These are phyloP conservation scores for Pyrgilauda ruficollis DNA, from an alignment of 2,113 vertebrate species.

Conservation along the genomic window DNA sequence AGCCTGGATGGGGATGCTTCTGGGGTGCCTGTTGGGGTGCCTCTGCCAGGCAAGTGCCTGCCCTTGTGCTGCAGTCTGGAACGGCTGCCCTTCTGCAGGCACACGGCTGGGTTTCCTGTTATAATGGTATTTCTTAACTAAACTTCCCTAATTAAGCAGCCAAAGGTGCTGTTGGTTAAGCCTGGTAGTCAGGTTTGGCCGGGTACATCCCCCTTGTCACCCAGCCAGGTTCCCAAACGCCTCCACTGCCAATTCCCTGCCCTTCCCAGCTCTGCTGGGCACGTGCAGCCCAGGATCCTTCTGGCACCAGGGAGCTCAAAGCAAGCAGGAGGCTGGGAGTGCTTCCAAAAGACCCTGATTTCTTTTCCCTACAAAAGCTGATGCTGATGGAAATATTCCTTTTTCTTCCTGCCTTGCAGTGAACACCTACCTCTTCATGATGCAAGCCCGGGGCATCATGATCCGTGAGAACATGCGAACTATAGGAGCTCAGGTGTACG, in stretches of 20 bases:
- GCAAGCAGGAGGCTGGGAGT: background rate
- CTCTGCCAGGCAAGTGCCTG: background rate
- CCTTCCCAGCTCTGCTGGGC: background rate
- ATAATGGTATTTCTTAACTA: background rate
- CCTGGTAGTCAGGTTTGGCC: background rate
- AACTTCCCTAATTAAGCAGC: background rate
- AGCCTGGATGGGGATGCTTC: background rate
- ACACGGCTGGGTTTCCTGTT: background rate
- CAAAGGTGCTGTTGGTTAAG: background rate
- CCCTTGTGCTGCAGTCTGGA: background rate
- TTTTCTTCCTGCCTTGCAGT: conserved; percentile 72
- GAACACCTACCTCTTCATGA: conserved; percentile 99
- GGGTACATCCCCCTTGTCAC: background rate
- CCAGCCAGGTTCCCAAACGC: background rate
- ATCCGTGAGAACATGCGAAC: conserved; percentile 91
- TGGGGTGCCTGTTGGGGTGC: background rate
- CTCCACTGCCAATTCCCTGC: background rate
- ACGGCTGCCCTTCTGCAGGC: background rate
- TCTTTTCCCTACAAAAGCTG: background rate
- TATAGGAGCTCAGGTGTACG: conserved; percentile 92
- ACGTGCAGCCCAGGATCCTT: fast-evolving
- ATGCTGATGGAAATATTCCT: background rate
- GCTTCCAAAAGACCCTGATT: background rate
- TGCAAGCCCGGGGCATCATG: conserved; percentile 93
- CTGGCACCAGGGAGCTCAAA: background rate